Base-by-base conservation (phyloP, 2,888 invertebrate species). In the Apamea sordens region DNA sequence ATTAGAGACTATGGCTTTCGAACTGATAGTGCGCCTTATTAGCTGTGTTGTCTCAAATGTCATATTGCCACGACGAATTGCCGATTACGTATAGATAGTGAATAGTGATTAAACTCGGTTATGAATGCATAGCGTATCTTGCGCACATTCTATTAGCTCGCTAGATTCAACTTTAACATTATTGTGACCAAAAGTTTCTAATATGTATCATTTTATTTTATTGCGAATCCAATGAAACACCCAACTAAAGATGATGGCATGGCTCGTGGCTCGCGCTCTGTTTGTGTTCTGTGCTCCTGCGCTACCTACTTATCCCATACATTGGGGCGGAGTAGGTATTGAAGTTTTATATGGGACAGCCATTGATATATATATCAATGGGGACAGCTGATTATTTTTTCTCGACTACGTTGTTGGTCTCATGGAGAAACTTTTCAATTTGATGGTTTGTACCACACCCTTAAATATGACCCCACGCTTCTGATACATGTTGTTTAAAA, bases 1-100 rank as follows among this genome's bases (percentile, higher is more conserved):
- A n/a, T 47, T 82, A 50, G 2, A 7, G 11, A 28, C 24, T 47
- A 21, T 47, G 21, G 28, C 47, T 21, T 73, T 15, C 5, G 1
- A 65, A 47, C n/a, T 56, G 64, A 82, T 74, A 50, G 41, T 6
- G 47, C 15, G 15, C 47, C 28, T 36, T 36, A 65, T 18, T 47
- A 64, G 0, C 28, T 65, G 36, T 72, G 28, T 28, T 28, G 47
- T 44, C 24, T 47, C 15, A n/a, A 36, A 44, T 41, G 32, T 44
- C 44, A 63, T 56, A 56, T n/a, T 79, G 18, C n/a, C n/a, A 44
- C 18, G n/a, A n/a, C 32, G 21, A 24, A 53, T 53, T 47, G 32
- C 41, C 36, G 7, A 61, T 68, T 59, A 36, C 10, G 21, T 10
- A 77, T 69, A 74, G 1, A 50, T 70, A 24, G 32, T 15, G 1